Conservation (phyloP, 2,888 invertebrate species). For the Nomada goodeniana region DNA sequence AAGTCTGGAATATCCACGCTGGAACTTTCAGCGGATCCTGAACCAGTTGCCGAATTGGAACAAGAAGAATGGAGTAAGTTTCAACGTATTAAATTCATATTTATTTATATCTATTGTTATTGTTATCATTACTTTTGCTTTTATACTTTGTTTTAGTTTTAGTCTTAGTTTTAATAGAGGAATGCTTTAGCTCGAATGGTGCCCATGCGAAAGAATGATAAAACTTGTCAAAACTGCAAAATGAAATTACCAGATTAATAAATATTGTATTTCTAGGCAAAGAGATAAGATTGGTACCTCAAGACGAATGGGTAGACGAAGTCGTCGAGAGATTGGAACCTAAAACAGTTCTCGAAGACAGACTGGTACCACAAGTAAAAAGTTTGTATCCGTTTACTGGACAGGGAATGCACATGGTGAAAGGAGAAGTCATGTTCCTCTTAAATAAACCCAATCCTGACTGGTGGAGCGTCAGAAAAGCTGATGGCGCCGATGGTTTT, state of each 20-base stretch:
- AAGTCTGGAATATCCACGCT: constrained; percentile 90
- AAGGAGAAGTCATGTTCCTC: constrained; percentile 96
- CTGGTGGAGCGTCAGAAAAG: constrained; percentile 99
- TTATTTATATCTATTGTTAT: not conserved
- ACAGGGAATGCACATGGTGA: constrained; percentile 95
- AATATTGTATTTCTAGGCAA: constrained; percentile 85
- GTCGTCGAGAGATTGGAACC: constrained; percentile 94
- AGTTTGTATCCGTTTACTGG: constrained; percentile 96
- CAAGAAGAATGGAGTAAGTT: constrained; percentile 83
- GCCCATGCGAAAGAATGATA: no score
- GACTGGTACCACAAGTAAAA: constrained; percentile 94
- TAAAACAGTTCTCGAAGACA: constrained; percentile 93
- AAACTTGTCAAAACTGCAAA: no score
- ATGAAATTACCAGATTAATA: no score
- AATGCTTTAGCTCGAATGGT: no score
- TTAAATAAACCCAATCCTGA: constrained; percentile 98
- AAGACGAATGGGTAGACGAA: constrained; percentile 97
- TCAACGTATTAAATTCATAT: not conserved
- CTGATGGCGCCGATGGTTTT: constrained; percentile 96
- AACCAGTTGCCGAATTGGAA: constrained; percentile 83
- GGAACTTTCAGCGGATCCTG: constrained; percentile 84
- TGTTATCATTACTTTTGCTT: not conserved
- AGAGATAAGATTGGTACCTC: constrained; percentile 93
- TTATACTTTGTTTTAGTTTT: no score
- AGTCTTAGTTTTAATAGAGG: no score